Percentiles rank a stretch among this genome's conserved stretches.
These are phyloP conservation scores for Potamilus streckersoni DNA, from an alignment of 1,140 invertebrate species.

Conservation along the genomic window DNA sequence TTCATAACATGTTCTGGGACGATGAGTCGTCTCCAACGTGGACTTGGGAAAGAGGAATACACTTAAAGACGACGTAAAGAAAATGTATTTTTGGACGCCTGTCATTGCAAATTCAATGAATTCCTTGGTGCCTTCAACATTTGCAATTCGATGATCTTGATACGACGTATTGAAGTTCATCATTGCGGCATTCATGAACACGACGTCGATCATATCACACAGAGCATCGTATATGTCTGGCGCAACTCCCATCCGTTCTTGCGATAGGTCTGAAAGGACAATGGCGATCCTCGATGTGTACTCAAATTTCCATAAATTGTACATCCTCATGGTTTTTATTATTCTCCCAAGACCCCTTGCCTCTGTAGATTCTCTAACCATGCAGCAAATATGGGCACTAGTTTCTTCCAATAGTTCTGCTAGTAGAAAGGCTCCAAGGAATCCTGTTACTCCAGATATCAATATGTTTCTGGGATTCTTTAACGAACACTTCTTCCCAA, in stretches of 20 bases:
- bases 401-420: slow-evolving; percentile 44
- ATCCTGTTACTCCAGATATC: slow-evolving; percentile 48
- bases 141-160: slow-evolving; percentile 42
- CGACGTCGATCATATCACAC: slow-evolving; percentile 38
- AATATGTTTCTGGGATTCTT: slow-evolving; percentile 40
- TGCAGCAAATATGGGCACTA: slow-evolving; percentile 42
- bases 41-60: slow-evolving; percentile 44
- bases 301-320: slow-evolving; percentile 43
- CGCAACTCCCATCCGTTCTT: slow-evolving; percentile 41
- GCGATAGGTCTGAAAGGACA: slow-evolving; percentile 44
- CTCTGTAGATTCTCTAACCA: slow-evolving; percentile 47
- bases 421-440: slow-evolving; percentile 46
- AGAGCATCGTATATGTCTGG: slow-evolving; percentile 42
- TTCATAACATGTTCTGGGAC: slow-evolving; percentile 27
- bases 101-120: slow-evolving; percentile 46
- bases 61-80: slow-evolving; percentile 42
- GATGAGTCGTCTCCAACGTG: neutral
- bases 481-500: slow-evolving; percentile 8
- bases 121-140: slow-evolving; percentile 46
- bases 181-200: slow-evolving; percentile 50
- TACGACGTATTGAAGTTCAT: slow-evolving; percentile 52
- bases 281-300: slow-evolving; percentile 40
- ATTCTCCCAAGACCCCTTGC: slow-evolving; percentile 40
- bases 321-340: slow-evolving; percentile 41
- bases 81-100: slow-evolving; percentile 41